Conservation (phyloP, 2,797 vertebrate species). For the Falco peregrinus region DNA sequence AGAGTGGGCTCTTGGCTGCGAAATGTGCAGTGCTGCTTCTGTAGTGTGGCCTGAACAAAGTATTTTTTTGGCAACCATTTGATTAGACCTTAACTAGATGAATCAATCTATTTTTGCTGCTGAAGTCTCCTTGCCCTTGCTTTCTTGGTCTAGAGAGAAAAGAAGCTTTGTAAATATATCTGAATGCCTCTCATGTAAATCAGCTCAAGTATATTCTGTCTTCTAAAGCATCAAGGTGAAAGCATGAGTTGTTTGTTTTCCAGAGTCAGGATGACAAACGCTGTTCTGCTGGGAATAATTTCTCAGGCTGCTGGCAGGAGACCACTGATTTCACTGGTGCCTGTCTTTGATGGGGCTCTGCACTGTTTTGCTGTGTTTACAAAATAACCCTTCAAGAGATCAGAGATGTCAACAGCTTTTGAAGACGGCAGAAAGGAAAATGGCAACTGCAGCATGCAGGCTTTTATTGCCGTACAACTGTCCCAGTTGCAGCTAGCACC, state of each 20-base stretch:
- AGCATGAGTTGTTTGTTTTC: not conserved
- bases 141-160: not conserved
- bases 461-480: not conserved
- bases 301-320: not conserved
- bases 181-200: not conserved
- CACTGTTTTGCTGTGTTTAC: not conserved
- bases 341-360: not conserved
- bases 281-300: not conserved
- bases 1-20: not conserved
- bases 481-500: not conserved
- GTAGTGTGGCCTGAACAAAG: not conserved
- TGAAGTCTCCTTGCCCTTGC: not conserved
- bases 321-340: not conserved
- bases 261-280: conserved; percentile 1
- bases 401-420: not conserved
- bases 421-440: not conserved
- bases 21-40: not conserved
- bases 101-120: not conserved
- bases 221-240: not conserved
- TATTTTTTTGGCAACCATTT: not conserved
- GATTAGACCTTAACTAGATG: not conserved
- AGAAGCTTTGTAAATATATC: not conserved
- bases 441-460: not conserved
- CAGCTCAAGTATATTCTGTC: not conserved
- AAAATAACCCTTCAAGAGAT: not conserved